phyloP scores from a whole-genome alignment of 2,888 invertebrate species.

The Idaea dimidiata region DNA sequence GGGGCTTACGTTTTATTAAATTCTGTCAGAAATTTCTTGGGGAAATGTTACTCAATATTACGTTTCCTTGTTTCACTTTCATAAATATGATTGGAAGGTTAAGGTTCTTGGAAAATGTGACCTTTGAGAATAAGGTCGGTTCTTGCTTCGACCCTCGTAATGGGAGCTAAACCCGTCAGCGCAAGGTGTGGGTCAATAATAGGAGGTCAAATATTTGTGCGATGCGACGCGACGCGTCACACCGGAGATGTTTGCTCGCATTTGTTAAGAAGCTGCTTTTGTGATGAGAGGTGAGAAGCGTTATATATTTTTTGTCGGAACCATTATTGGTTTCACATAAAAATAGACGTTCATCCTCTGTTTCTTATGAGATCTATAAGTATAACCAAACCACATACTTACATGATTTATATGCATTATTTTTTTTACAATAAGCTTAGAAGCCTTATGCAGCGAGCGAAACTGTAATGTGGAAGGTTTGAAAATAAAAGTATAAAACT shows the following conservation, averaged over 20 bases:
- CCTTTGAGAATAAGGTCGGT: slow-evolving; percentile 13
- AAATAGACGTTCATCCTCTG: no score
- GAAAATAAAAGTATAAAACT: no score
- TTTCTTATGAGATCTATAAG: no score
- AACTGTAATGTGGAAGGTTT: no score
- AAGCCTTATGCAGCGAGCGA: no score
- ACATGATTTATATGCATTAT: no score
- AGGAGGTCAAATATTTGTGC: slow-evolving; percentile 69
- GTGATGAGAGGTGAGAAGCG: slow-evolving; percentile 10
- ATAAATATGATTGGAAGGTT: slow-evolving; percentile 22
- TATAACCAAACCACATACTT: no score
- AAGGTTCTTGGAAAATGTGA: slow-evolving; percentile 16
- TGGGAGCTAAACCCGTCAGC: slow-evolving; percentile 28
- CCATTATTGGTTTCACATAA: no score
- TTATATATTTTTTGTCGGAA: background rate
- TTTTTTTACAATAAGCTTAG: no score
- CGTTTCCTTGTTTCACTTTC: slow-evolving; percentile 12
- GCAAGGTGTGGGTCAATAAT: slow-evolving; percentile 71
- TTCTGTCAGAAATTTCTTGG: slow-evolving; percentile 2
- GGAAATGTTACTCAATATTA: slow-evolving; percentile 12
- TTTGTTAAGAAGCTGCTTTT: slow-evolving; percentile 8
- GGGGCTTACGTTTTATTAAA: slow-evolving; percentile 3
- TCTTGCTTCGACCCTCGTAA: background rate
- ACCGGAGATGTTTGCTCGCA: slow-evolving; percentile 49
- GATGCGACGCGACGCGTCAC: slow-evolving; percentile 46